Evolutionary conservation across 2,888 invertebrate species (phyloP).

Genomic region (Tetranychus piercei): DNA sequence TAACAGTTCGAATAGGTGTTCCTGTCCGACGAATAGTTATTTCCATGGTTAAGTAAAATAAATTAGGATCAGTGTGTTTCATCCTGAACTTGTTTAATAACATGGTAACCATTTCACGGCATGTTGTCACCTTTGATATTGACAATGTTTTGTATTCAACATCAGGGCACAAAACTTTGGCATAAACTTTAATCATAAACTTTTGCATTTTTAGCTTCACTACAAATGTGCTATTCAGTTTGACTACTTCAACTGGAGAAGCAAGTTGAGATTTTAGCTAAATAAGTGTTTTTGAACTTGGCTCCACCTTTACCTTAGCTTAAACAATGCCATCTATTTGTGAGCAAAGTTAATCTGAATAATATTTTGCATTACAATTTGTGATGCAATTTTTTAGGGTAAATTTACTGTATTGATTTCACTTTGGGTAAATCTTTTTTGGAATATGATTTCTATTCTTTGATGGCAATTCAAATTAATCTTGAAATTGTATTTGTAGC

Average conservation of each 20-base stretch:
- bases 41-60: slow-evolving; percentile 87
- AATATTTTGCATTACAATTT: too few species aligned
- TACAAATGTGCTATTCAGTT: neutral
- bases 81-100: slow-evolving; percentile 71
- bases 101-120: slow-evolving; percentile 63
- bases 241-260: neutral
- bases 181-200: slow-evolving; percentile 50
- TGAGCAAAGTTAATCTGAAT: too few species aligned
- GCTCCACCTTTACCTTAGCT: too few species aligned
- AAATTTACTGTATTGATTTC: too few species aligned
- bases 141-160: slow-evolving; percentile 88
- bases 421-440: too few species aligned
- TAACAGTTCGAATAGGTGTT: slow-evolving; percentile 48
- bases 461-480: too few species aligned
- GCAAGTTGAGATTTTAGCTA: too few species aligned
- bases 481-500: too few species aligned
- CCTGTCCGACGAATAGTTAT: slow-evolving; percentile 60
- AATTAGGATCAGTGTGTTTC: slow-evolving; percentile 73
- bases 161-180: slow-evolving; percentile 68
- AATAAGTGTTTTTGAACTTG: too few species aligned
- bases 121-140: slow-evolving; percentile 69
- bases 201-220: slow-evolving; percentile 1
- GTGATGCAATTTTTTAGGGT: too few species aligned
- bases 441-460: too few species aligned
- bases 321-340: too few species aligned